Percentiles rank a stretch among this genome's conserved stretches.
phyloP scores from a whole-genome alignment of 2,113 vertebrate genomes.

The Corydoras sp. region DNA sequence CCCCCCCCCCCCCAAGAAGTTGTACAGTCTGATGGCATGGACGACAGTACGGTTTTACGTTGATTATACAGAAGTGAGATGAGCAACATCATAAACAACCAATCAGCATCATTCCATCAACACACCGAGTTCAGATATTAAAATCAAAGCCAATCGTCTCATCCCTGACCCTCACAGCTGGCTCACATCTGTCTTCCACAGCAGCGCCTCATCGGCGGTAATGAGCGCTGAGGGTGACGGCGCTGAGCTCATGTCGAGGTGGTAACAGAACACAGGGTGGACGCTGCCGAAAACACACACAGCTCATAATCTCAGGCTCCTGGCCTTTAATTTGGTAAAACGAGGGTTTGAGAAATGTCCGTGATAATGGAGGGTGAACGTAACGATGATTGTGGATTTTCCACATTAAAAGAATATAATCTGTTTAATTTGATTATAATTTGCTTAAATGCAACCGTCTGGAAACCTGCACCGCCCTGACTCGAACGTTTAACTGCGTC shows the following conservation, averaged over 20 bases:
- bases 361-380: slow-evolving; percentile 64
- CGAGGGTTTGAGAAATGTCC: slow-evolving; percentile 62
- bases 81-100: too few relatives aligned
- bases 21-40: too few relatives aligned
- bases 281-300: neutral
- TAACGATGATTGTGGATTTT: slow-evolving; percentile 59
- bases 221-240: slow-evolving; percentile 7
- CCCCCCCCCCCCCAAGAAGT: too few relatives aligned
- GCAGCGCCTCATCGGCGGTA: too few relatives aligned
- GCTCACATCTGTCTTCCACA: too few relatives aligned
- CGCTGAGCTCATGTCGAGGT: slow-evolving; percentile 39
- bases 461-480: neutral
- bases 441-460: slow-evolving; percentile 41
- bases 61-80: too few relatives aligned
- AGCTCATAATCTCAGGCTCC: slow-evolving; percentile 63
- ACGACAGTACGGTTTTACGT: too few relatives aligned
- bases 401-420: slow-evolving; percentile 65
- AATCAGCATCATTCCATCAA: too few relatives aligned
- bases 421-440: slow-evolving; percentile 63
- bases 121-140: too few relatives aligned
- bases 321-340: slow-evolving; percentile 66
- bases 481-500: too few relatives aligned
- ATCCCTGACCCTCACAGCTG: too few relatives aligned
- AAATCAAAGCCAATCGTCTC: too few relatives aligned
- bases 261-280: slow-evolving; percentile 1